Evolutionary conservation across 2,113 vertebrate species (phyloP), one percentile per base, ranked within the genome.

Genomic region (Silurus glanis): DNA sequence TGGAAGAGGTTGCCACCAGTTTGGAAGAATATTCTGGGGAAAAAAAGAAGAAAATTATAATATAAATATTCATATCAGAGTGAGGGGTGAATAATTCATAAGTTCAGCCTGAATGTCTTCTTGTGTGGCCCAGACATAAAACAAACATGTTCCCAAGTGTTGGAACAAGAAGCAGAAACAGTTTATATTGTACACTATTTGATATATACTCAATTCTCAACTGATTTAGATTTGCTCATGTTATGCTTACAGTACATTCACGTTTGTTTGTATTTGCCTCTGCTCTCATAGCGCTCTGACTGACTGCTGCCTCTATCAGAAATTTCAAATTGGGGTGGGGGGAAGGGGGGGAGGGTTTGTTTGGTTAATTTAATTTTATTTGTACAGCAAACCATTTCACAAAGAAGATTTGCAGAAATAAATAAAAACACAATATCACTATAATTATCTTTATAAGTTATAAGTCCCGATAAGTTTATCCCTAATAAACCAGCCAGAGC

Each of bases 101-200:
- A 17, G 45, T 23, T 74, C 45, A 49, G 47, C 47, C 9, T 23
- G 21, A 53, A 47, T 75, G 6, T 13, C 72, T 0, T 53, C 47
- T 74, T 74, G 72, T 75, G 72, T 51, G 72, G 72, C 47, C 71
- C 71, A 74, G 45, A 4, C 47, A 51, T 75, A 51, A 75, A n/a
- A 75, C 19, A 53, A 75, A 75, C 21, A 51, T 51, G 37, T 19
- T 45, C 37, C 28, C 45, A 71, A 9, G 4, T 12, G 4, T 23
- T 8, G 5, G 37, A 72, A 19, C 37, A 74, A 49, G 47, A 75
- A 75, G 6, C 19, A 51, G 71, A 74, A 74, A 74, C 19, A 23
- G 19, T 74, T 49, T 51, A 74, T 21, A 5, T 9, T 51, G 71
- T 74, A 23, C 71, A 74, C 71, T 51, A 74, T 9, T 19, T 72